Evolutionary conservation across 2,113 vertebrate species (phyloP), one percentile per base, ranked within the genome.

Genomic region (Apodemus speciosus): DNA sequence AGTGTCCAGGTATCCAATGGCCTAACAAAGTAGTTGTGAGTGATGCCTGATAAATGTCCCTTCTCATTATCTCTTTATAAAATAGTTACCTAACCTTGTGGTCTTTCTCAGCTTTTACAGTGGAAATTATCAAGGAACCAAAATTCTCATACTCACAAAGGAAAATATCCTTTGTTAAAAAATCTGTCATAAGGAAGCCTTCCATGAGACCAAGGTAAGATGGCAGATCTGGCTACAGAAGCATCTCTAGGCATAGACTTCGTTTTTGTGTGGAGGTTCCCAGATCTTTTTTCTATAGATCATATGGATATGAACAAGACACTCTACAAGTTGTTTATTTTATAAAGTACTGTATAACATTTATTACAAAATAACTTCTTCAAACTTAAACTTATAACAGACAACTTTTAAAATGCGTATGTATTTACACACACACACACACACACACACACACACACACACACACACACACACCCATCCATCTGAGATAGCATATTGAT

Each of bases 201-300:
- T 88, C 95, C 0, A 0, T 9, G 32, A 97, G 96, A 96, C 96
- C 91, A 94, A 98, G 97, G 98, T 98, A 85, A 95, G 96, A 76
- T 10, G 46, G 7, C 60, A 9, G 75, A 51, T 60, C 62, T 89
- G 58, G 35, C 18, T 43, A 46, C 2, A 71, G 27, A 3, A 43
- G 3, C 15, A 15, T 79, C 8, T 73, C 49, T 68, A 92, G 7
- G 18, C 9, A 87, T 10, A 76, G 3, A 14, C 6, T 85, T n/a
- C 64, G 40, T 56, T 90, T 77, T 56, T 85, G 2, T 66, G 9
- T 40, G 14, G 60, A 58, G 38, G 2, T 62, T 73, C 88, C 66
- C 27, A 88, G 43, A 75, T 6, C 11, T 46, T 85, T 86, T 86
- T 79, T 38, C 56, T 23, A 15, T 38, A 20, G 72, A 58, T 69